Percentiles rank a stretch among this genome's conserved stretches.
Evolutionary conservation across 2,113 vertebrate genomes (phyloP).

Genomic region (Malurus cyaneus): DNA sequence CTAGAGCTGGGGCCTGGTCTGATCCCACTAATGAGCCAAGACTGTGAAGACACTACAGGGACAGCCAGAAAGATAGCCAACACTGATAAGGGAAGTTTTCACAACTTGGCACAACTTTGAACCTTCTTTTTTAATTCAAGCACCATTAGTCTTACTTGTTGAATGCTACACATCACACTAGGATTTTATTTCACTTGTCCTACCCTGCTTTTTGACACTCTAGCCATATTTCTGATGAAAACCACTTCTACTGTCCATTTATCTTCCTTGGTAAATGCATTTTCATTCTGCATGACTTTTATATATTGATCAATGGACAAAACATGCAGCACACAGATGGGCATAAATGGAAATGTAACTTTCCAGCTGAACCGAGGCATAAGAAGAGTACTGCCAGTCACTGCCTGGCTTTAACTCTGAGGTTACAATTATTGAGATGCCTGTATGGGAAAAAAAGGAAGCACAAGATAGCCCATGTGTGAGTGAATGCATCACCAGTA

Average conservation of each 20-base stretch:
- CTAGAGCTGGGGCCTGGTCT: neutral
- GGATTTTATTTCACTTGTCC: neutral
- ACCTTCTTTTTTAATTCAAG: neutral
- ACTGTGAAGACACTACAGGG: neutral
- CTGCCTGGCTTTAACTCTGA: neutral
- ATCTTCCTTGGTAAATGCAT: conserved; percentile 1
- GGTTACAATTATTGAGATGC: neutral
- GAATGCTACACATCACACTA: neutral
- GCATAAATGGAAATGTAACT: neutral
- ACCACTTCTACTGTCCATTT: neutral
- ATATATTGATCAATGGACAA: neutral
- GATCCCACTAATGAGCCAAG: neutral
- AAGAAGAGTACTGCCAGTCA: neutral
- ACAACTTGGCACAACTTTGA: neutral
- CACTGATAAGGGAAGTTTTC: neutral
- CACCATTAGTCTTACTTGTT: neutral
- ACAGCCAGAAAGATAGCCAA: neutral
- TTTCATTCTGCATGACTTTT: neutral
- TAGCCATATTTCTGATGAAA: neutral
- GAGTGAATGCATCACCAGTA: neutral
- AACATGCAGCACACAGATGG: neutral
- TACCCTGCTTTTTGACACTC: neutral
- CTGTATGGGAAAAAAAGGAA: neutral
- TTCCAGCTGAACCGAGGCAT: neutral
- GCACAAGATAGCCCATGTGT: neutral